Evolutionary conservation across 30 jellyfish, hydroid and myxozoan genomes (phyloP), one percentile per base, ranked within the genome.

Genomic region (Chrysaora quinquecirrha): DNA sequence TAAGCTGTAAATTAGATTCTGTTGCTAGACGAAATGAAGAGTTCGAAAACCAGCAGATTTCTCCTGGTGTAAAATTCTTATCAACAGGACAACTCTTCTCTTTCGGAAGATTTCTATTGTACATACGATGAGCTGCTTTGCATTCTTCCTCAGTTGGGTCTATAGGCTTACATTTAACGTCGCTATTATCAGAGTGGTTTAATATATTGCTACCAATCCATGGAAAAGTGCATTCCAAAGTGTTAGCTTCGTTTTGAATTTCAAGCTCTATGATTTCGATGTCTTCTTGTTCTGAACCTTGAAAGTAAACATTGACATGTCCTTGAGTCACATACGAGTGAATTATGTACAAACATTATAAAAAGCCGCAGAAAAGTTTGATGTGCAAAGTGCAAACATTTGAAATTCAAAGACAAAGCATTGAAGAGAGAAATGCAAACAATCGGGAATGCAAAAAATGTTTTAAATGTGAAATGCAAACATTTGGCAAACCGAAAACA

Each of bases 111-210:
- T 58, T 75, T 0, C 93, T 95, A 32, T 31, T 4, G 62, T 89
- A 89, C 33, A 71, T 34, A 12, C 85, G 89, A 60, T 77, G 77
- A 30, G 96, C 86, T 14, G 75, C 83, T 30, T 60, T 49, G 77
- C 97, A 89, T 25, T 89, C 96, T 47, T 84, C 94, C 47, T 83
- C 96, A 64, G 74, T 54, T 27, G 85, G 79, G 24, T 18, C 34
- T 10, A 52, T 56, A 29, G 83, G 61, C 61, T 79, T 61, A 52
- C 96, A 88, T 38, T 82, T 75, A 9, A 85, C 79, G 22, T 65
- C 50, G 7, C 63, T 74, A n/a, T 68, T 30, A 0, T 23, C 14
- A 32, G 68, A 27, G 23, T 4, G 48, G 0, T 52, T 38, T 22
- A 83, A 80, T 16, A 50, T 3, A 65, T 82, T 82, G 18, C 61